A percentile compares a stretch with the other conserved stretches of the same genome.
phyloP scores from a whole-genome alignment of 2,797 vertebrate species.

The Bovichtus diacanthus region DNA sequence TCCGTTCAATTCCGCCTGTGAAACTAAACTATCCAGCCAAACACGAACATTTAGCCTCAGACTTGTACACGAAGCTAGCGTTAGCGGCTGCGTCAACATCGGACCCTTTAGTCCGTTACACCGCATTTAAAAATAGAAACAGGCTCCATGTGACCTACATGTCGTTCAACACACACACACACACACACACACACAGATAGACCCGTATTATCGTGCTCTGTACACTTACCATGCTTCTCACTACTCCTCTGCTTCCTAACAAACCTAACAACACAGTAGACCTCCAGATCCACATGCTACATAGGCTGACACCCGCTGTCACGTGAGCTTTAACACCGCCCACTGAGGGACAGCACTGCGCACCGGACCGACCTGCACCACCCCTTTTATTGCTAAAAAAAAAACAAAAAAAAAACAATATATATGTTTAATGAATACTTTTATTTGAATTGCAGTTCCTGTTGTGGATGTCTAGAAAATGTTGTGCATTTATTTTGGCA shows the following conservation, averaged over 20 bases:
- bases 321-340: conserved; percentile 29
- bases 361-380: not conserved
- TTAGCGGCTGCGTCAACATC: not conserved
- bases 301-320: rapidly evolving
- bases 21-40: too few species aligned
- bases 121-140: conserved; percentile 55
- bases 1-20: rapidly evolving
- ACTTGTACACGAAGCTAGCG: not conserved
- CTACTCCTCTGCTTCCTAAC: conserved; percentile 35
- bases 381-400: too few species aligned
- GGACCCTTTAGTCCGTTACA: conserved; percentile 57
- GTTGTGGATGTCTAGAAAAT: too few species aligned
- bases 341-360: not conserved
- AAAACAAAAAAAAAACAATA: too few species aligned
- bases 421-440: too few species aligned
- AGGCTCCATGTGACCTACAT: not conserved
- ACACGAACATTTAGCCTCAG: rapidly evolving
- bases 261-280: conserved; percentile 49
- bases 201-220: rapidly evolving
- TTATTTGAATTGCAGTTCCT: too few species aligned
- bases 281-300: conserved; percentile 72
- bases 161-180: not conserved
- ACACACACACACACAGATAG: not conserved
- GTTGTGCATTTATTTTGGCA: too few species aligned
- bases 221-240: conserved; percentile 80